Base-by-base conservation (phyloP, 1,140 invertebrate genomes). In the Diorhabda sublineata region DNA sequence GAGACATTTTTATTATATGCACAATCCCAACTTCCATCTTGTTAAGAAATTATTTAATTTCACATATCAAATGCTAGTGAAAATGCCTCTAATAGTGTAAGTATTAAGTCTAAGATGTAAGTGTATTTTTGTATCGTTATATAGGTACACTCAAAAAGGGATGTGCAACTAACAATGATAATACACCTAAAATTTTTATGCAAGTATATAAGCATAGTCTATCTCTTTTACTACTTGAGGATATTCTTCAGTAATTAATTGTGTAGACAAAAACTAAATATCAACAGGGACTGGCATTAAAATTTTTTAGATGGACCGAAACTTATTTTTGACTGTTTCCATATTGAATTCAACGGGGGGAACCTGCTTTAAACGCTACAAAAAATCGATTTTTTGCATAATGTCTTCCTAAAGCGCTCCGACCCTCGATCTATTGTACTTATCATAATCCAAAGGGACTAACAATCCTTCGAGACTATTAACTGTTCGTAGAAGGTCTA, bases 81-180 rank as follows among this genome's bases (percentile, higher is more conserved):
- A 52, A 52, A 52, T 52, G 47, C 26, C 26, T 52, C 47, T 52
- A 52, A 52, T 52, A 8, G 47, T 52, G 47, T 52, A n/a, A 52
- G 47, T 52, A 52, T 52, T 6, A 8, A 8, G 47, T 52, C 6
- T 52, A 52, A 52, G 3, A 52, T 52, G 47, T 52, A 52, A 52
- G n/a, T 52, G 47, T 62, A 62, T 62, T 9, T 47, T 9, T 42
- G 61, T 45, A 62, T 70, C 70, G 69, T 74, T 67, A 74, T 69
- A 67, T 65, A 64, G 70, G 42, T 66, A 77, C 73, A 75, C 72
- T 74, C 72, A 71, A 63, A 26, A 26, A 66, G 66, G 64, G 58
- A 66, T 74, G 76, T 77, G 76, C 76, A 73, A 74, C 76, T 77
- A 77, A 77, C 74, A 77, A 62, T 72, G 67, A 77, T 72, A 68